phyloP scores from a whole-genome alignment of 1,140 invertebrate species.

The Drosophila bipectinata region DNA sequence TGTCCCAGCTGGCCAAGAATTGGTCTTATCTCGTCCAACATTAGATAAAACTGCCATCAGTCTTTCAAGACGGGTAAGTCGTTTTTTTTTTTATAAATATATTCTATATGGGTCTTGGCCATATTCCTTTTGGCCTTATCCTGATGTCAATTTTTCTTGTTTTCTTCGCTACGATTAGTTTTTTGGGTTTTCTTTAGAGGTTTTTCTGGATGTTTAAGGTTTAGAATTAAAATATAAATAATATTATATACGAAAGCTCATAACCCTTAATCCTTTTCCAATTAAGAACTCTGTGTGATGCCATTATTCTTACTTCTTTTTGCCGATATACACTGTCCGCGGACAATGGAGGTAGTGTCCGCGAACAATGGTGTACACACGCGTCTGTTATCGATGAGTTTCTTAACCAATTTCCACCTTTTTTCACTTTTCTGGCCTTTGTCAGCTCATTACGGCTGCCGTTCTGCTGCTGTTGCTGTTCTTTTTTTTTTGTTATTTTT shows the following conservation, averaged over 20 bases:
- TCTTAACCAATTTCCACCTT: conserved; percentile 40
- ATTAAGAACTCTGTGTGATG: not conserved
- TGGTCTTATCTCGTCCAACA: conserved; percentile 34
- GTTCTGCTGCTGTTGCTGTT: conserved; percentile 26
- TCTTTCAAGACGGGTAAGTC: conserved; percentile 19
- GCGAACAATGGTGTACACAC: conserved; percentile 19
- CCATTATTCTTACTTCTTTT: conserved; percentile 3
- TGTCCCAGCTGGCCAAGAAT: conserved; percentile 25
- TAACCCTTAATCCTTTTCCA: too few relatives aligned
- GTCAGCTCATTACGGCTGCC: conserved; percentile 46
- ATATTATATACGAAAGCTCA: too few relatives aligned
- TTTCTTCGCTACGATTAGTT: too few relatives aligned
- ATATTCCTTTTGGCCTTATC: not conserved
- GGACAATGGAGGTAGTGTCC: conserved; percentile 25
- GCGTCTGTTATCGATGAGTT: conserved; percentile 30
- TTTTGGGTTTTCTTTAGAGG: too few relatives aligned
- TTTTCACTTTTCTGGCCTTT: conserved; percentile 33
- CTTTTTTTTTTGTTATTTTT: not conserved
- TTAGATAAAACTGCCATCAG: conserved; percentile 47
- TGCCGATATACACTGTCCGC: conserved; percentile 18
- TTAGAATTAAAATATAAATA: too few relatives aligned
- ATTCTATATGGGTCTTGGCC: not conserved
- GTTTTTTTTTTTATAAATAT: not conserved
- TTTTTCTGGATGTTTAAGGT: too few relatives aligned
- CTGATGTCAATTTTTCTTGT: too few relatives aligned